Conservation (phyloP, 2,113 vertebrate species). For the Lathamus discolor region DNA sequence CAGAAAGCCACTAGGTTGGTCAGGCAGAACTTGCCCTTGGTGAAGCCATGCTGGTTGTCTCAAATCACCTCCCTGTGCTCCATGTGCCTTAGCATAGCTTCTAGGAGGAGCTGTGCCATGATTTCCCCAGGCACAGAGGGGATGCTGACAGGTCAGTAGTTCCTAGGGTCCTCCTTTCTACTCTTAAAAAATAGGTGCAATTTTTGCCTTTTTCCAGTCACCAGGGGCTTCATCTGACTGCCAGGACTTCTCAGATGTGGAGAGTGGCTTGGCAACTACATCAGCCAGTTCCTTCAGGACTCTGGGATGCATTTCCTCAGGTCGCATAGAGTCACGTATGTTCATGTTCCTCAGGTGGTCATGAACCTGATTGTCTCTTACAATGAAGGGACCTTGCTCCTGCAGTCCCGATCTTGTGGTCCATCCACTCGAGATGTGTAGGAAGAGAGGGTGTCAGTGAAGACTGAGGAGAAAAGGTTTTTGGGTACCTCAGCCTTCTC, state of each 20-base stretch:
- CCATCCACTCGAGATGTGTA: neutral
- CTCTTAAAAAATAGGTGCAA: neutral
- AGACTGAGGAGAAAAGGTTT: neutral
- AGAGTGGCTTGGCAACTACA: fast-evolving
- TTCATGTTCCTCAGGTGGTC: neutral
- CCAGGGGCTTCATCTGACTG: neutral
- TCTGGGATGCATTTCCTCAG: neutral
- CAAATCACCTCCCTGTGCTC: neutral
- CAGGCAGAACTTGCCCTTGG: neutral
- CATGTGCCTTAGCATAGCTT: neutral
- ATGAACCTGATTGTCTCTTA: neutral
- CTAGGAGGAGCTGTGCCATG: neutral
- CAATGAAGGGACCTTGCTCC: neutral
- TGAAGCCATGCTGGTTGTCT: neutral
- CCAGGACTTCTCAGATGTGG: neutral
- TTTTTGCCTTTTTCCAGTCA: fast-evolving
- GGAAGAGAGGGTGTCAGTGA: neutral
- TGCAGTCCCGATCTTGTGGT: neutral
- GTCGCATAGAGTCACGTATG: neutral
- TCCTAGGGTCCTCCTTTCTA: no score
- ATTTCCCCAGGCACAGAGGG: neutral
- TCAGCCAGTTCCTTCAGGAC: neutral
- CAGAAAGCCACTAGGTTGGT: neutral
- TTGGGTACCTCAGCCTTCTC: neutral
- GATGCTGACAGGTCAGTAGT: neutral